Conservation (phyloP, 64 coral and sea anemone genomes). For the Actinia tenebrosa region DNA sequence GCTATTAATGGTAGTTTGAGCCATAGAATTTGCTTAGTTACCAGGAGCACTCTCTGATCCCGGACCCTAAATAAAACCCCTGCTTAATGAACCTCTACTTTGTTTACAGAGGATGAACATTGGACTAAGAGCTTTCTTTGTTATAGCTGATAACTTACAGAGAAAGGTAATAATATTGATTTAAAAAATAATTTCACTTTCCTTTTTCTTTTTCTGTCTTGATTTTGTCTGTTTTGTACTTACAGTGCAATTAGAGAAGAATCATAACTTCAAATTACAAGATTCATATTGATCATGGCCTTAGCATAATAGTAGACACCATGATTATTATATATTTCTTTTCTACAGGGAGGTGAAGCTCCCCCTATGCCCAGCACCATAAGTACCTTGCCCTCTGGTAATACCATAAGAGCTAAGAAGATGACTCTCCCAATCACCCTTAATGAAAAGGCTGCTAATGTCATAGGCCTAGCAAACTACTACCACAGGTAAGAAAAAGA, state of each 20-base stretch:
- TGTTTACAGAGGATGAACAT: slow-evolving; percentile 96
- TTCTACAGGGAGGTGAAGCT: slow-evolving; percentile 64
- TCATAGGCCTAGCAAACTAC: slow-evolving; percentile 93
- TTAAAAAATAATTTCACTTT: too few relatives aligned
- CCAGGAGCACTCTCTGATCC: too few relatives aligned
- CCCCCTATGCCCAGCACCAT: slow-evolving; percentile 93
- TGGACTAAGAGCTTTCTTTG: slow-evolving; percentile 94
- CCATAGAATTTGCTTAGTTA: too few relatives aligned
- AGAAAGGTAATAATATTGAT: slow-evolving; percentile 52
- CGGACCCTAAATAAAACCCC: too few relatives aligned
- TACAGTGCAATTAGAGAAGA: too few relatives aligned
- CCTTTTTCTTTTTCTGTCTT: too few relatives aligned
- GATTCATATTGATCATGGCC: too few relatives aligned
- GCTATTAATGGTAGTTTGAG: too few relatives aligned
- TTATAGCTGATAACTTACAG: slow-evolving; percentile 93
- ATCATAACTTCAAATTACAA: too few relatives aligned
- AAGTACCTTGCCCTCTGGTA: slow-evolving; percentile 83
- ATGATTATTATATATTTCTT: not conserved
- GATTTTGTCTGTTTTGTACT: too few relatives aligned
- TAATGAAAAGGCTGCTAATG: slow-evolving; percentile 84
- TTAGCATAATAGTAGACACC: too few relatives aligned
- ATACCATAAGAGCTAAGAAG: slow-evolving; percentile 72
- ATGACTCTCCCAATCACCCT: slow-evolving; percentile 76
- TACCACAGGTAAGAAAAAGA: slow-evolving; percentile 77
- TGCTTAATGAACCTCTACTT: not conserved